Evolutionary conservation across 2,113 vertebrate species (phyloP), one percentile per base, ranked within the genome.

Genomic region (Platichthys stellatus): DNA sequence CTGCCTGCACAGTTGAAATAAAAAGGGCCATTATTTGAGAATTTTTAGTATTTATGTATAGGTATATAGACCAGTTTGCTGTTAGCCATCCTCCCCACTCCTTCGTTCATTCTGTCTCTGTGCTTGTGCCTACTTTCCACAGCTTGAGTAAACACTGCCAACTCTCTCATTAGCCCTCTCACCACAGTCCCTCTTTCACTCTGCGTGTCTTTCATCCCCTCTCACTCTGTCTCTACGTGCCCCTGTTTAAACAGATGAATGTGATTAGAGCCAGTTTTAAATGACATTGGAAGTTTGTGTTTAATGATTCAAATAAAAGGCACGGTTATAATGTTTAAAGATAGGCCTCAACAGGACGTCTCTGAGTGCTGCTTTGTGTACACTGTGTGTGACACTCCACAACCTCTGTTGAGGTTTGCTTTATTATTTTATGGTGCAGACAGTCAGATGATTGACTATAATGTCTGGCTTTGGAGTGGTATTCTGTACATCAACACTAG

Each of bases 241-340:
- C 76, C 76, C 67, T 86, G 83, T 88, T 89, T 89, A 80, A 89
- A 90, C 90, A 89, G 82, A 89, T 92, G 90, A 91, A 91, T 91
- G 89, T 88, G 87, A 85, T 92, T 90, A 88, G 62, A 76, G 68
- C 58, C 82, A 28, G 87, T 82, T 86, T 88, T 85, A 82, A 83
- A 88, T 86, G 87, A 82, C 88, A 91, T 78, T 90, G 85, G 81
- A 76, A 85, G 85, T 88, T 88, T 89, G 86, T 92, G 76, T 89
- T 89, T 81, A 89, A 88, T 85, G 87, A 89, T 64, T 86, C 78
- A 83, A 88, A 85, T 83, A 85, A 88, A 83, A 89, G 80, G 69
- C 74, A 65, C 10, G 65, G 79, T 80, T 83, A 86, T 85, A 82
- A 78, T 78, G 85, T 91, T 86, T 80, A 80, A 86, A 89, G 86